Conservation (phyloP, 2,888 invertebrate genomes). For the Andrena hattorfiana region DNA sequence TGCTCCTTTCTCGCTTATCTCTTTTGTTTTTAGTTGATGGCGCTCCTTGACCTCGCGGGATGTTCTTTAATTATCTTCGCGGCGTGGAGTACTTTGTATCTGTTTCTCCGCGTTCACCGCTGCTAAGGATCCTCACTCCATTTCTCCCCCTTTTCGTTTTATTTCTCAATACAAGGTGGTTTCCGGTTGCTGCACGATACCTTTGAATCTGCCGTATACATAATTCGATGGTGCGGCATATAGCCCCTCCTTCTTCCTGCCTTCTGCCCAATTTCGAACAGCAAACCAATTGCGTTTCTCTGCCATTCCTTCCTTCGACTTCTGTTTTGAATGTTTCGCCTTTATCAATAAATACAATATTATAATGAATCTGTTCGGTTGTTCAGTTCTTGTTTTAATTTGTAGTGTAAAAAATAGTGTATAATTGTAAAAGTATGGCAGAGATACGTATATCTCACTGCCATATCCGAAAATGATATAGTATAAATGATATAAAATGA, state of each 20-base stretch:
- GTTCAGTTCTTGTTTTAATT: not conserved
- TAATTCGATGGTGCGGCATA: slow-evolving; percentile 24
- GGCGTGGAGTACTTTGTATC: slow-evolving; percentile 10
- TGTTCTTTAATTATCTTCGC: slow-evolving; percentile 20
- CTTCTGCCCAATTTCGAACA: slow-evolving; percentile 30
- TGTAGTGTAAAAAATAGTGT: not conserved
- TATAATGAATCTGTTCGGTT: not conserved
- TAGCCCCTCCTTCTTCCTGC: slow-evolving; percentile 48
- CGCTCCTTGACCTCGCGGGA: not conserved
- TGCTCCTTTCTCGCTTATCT: not conserved
- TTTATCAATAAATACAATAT: not conserved
- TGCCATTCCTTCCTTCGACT: not conserved
- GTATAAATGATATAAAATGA: no score
- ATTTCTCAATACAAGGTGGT: slow-evolving; percentile 22
- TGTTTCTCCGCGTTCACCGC: not conserved
- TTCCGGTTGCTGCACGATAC: slow-evolving; percentile 16
- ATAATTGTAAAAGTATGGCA: no score
- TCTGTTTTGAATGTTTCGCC: not conserved
- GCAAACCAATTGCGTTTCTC: slow-evolving; percentile 6
- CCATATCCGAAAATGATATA: no score
- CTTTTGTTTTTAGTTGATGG: slow-evolving; percentile 2
- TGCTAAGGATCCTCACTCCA: not conserved
- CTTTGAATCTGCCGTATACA: slow-evolving; percentile 29
- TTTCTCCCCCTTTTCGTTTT: not conserved
- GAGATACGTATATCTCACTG: no score